A percentile compares a stretch with the other conserved stretches of the same genome.
Evolutionary conservation across 92 coral and sea anemone genomes (phyloP).

Genomic region (Epizoanthus rinbou): DNA sequence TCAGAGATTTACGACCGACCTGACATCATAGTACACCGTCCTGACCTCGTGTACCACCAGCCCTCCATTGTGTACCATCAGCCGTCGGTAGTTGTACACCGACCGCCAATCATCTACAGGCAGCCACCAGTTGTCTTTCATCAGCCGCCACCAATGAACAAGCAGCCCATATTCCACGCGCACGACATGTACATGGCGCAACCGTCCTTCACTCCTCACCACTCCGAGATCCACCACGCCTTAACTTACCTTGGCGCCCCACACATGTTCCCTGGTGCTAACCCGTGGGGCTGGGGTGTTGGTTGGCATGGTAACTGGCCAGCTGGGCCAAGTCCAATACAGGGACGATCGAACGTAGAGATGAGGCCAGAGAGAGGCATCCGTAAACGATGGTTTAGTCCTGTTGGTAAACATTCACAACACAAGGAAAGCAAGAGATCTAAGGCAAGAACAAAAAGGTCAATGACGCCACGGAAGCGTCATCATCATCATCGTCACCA

Average conservation of each 20-base stretch:
- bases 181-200: constrained; percentile 84
- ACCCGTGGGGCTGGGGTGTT: constrained; percentile 74
- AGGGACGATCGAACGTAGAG: constrained; percentile 80
- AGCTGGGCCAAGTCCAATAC: constrained; percentile 38
- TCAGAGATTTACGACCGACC: constrained; percentile 98
- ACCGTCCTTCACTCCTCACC: constrained; percentile 74
- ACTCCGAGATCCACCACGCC: constrained; percentile 69
- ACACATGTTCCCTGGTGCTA: constrained; percentile 78
- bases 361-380: not conserved
- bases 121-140: constrained; percentile 97
- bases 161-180: constrained; percentile 79
- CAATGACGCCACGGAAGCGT: constrained; percentile 45
- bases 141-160: constrained; percentile 94
- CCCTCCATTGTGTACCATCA: constrained; percentile 96
- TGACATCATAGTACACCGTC: constrained; percentile 85
- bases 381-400: constrained; percentile 22
- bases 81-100: constrained; percentile 92
- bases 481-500: constrained; percentile 44
- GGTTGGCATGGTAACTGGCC: constrained; percentile 47
- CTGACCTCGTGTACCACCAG: constrained; percentile 89
- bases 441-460: constrained; percentile 39
- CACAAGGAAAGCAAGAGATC: constrained; percentile 34
- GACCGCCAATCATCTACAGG: constrained; percentile 90
- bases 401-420: not conserved
- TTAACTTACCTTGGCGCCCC: constrained; percentile 88